Base-by-base conservation (phyloP, 2,888 invertebrate species). In the Acronicta leporina region DNA sequence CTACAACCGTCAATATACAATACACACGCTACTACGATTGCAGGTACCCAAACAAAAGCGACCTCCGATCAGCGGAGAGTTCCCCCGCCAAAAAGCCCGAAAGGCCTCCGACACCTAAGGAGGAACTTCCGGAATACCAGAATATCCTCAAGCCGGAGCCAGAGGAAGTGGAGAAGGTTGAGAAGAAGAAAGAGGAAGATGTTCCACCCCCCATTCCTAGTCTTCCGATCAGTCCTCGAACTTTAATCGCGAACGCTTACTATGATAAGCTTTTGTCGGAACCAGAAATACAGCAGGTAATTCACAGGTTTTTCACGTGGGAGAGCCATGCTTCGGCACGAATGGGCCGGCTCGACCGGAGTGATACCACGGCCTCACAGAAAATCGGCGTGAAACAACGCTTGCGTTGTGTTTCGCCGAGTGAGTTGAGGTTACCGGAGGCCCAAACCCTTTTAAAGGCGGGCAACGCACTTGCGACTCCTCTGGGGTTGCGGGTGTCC, bases 181-280 rank as follows among this genome's bases (percentile, higher is more conserved):
- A 87, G 72, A 87, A 86, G 69, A 87, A 85, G 49, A 68, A 85
- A 6, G 78, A 82, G 5, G 90, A 88, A 0, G 93, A 93, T 35
- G 89, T 88, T 0, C 94, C 94, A 0, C 95, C 95, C 0, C 94
- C 94, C 0, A 93, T 94, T 35, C 94, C 95, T 0, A 94, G 94
- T 13, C 80, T 95, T 0, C 95, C 95, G 0, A 89, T 95, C 3
- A 92, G 89, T 60, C 92, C 92, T 0, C 74, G 92, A 63, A 95
- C 92, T 0, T 58, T 90, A 54, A 90, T 92, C n/a, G 97, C 97
- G 0, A 97, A 97, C 73, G 96, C 97, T 2, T 98, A 97, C 85
- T 96, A 97, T 63, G 97, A 97, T 69, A 97, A 97, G 85, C 84
- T 98, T 15, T 94, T 97, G 44, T 73, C 86, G 0, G 97, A 98